phyloP scores from a whole-genome alignment of 2,888 invertebrate species.

The Aphodius granarius region DNA sequence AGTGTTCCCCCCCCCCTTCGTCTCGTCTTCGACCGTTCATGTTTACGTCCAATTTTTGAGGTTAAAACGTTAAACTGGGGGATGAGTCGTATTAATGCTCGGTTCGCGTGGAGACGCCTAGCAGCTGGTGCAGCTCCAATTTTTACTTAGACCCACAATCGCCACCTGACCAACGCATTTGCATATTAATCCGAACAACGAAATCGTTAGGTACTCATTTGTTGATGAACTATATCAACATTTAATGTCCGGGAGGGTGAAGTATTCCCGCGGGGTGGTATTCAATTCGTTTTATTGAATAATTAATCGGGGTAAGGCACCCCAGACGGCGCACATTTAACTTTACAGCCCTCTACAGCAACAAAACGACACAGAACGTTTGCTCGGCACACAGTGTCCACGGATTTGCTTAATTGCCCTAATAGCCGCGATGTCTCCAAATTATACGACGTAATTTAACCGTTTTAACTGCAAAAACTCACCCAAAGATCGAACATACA shows the following conservation, averaged over 20 bases:
- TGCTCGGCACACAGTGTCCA: not conserved
- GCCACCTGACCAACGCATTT: conserved; percentile 36
- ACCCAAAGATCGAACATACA: too few relatives aligned
- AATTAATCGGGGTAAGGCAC: conserved; percentile 40
- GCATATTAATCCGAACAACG: conserved; percentile 42
- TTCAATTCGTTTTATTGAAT: conserved; percentile 43
- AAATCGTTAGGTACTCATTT: conserved; percentile 39
- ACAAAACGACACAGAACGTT: not conserved
- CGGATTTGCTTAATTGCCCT: conserved; percentile 10
- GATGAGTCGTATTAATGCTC: conserved; percentile 33
- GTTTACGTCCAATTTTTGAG: not conserved
- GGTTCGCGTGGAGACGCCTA: conserved; percentile 39
- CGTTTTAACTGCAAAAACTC: not conserved
- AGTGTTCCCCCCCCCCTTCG: too few relatives aligned
- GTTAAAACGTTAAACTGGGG: conserved; percentile 10
- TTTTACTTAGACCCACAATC: too few relatives aligned
- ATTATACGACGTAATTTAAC: not conserved
- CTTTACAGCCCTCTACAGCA: conserved; percentile 37
- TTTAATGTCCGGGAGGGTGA: conserved; percentile 24
- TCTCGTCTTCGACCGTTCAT: too few relatives aligned
- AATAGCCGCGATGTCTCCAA: not conserved
- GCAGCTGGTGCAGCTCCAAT: conserved; percentile 34
- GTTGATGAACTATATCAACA: conserved; percentile 38
- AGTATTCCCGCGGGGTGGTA: conserved; percentile 31
- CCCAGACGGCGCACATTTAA: conserved; percentile 39